Conservation (phyloP, 2,113 vertebrate species). For the Gobius niger region DNA sequence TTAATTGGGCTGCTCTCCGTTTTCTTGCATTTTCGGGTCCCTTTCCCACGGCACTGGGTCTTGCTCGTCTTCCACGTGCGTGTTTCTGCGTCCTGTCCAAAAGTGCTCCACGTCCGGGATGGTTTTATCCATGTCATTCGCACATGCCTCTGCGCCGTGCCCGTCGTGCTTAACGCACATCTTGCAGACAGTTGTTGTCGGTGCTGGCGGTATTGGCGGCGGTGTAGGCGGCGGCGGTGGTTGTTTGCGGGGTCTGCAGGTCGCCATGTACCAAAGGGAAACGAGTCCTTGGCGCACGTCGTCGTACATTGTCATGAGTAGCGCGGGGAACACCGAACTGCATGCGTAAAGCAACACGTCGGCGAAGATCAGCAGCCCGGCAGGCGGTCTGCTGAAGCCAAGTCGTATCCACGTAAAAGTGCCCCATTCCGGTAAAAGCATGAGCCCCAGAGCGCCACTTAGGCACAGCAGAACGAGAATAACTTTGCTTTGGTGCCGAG, state of each 20-base stretch:
- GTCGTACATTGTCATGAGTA: slow-evolving; percentile 72
- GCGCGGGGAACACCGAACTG: slow-evolving; percentile 70
- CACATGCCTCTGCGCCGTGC: slow-evolving; percentile 60
- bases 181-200: slow-evolving; percentile 4
- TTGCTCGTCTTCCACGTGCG: slow-evolving; percentile 67
- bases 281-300: slow-evolving; percentile 74
- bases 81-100: slow-evolving; percentile 78
- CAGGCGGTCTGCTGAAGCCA: slow-evolving; percentile 62
- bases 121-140: slow-evolving; percentile 52
- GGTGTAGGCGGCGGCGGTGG: too few species aligned
- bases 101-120: slow-evolving; percentile 81
- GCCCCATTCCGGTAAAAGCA: slow-evolving; percentile 80
- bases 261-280: slow-evolving; percentile 44
- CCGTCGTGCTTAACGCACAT: slow-evolving; percentile 44
- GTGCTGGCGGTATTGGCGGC: too few species aligned
- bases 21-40: slow-evolving; percentile 64
- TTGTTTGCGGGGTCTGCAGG: slow-evolving; percentile 56
- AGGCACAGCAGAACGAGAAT: slow-evolving; percentile 71
- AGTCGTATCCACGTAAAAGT: slow-evolving; percentile 77
- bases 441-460: slow-evolving; percentile 69
- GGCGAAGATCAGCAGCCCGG: slow-evolving; percentile 63
- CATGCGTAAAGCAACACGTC: slow-evolving; percentile 75
- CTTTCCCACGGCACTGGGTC: slow-evolving; percentile 82
- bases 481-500: slow-evolving; percentile 58
- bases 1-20: slow-evolving; percentile 16